Evolutionary conservation across 2,797 vertebrate genomes (phyloP).

Genomic region (Coluber constrictor): DNA sequence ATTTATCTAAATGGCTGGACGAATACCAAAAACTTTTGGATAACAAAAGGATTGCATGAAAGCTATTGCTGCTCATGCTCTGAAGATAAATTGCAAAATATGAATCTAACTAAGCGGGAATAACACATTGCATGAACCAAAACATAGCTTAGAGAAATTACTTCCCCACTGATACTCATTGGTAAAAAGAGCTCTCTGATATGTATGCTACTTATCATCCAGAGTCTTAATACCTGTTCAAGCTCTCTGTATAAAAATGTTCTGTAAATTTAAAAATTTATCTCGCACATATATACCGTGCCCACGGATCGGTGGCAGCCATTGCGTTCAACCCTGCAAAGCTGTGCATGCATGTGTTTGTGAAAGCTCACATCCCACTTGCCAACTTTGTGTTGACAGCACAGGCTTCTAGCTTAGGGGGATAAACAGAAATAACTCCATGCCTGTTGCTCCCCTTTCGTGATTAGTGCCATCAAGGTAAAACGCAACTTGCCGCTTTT

Average conservation of each 20-base stretch:
- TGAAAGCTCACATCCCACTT: not conserved
- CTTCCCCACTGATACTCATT: not conserved
- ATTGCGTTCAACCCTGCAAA: not conserved
- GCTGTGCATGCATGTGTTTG: not conserved
- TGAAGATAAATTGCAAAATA: not conserved
- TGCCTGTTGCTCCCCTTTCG: not conserved
- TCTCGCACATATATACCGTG: not conserved
- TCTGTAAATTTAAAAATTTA: not conserved
- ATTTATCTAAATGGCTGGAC: not conserved
- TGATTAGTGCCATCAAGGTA: not conserved
- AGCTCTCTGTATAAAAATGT: not conserved
- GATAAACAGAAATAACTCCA: not conserved
- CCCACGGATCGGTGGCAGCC: not conserved
- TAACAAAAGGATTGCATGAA: not conserved
- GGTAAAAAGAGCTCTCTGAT: not conserved
- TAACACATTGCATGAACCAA: not conserved
- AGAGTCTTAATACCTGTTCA: not conserved
- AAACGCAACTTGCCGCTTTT: not conserved
- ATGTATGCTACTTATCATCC: not conserved
- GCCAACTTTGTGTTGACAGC: not conserved
- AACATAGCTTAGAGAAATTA: not conserved
- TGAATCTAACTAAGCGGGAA: too few relatives aligned
- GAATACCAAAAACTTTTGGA: not conserved
- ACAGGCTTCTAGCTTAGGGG: not conserved
- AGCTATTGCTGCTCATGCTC: not conserved